phyloP scores from a whole-genome alignment of 2,797 vertebrate species.

The Falco novaeseelandiae region DNA sequence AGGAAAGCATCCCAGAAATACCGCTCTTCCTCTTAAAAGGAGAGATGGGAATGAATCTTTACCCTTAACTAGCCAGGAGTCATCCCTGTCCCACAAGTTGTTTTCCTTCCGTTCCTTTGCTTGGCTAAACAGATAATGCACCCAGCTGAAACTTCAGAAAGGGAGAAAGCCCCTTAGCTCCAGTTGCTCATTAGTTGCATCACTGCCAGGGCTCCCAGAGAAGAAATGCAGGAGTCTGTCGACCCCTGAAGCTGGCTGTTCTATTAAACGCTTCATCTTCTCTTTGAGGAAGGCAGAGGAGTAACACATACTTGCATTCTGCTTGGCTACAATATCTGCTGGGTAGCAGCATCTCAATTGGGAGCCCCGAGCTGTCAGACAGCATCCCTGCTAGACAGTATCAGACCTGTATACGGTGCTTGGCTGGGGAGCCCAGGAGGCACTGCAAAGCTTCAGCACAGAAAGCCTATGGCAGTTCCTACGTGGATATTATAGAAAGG shows the following conservation, averaged over 20 bases:
- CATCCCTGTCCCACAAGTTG: constrained; percentile 53
- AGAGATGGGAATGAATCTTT: not conserved
- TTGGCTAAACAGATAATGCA: constrained; percentile 11
- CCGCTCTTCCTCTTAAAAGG: not conserved
- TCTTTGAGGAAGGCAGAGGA: not conserved
- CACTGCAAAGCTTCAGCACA: not conserved
- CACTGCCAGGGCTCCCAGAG: not conserved
- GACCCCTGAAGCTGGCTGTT: not conserved
- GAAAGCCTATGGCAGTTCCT: not conserved
- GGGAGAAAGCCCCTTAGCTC: not conserved
- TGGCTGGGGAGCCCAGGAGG: not conserved
- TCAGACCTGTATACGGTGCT: not conserved
- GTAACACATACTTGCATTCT: not conserved
- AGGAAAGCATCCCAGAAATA: not conserved
- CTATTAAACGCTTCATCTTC: not conserved
- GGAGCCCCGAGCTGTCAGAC: constrained; percentile 29
- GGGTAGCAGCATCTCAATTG: constrained; percentile 19
- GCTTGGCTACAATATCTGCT: not conserved
- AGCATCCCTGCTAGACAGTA: constrained; percentile 14
- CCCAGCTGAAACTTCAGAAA: constrained; percentile 52
- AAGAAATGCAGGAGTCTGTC: not conserved
- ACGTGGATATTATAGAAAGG: not conserved
- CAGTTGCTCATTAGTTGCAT: not conserved
- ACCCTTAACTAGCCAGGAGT: constrained; percentile 2
- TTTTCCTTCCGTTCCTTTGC: not conserved